These are phyloP conservation scores for Myiotriccus ornatus DNA, from an alignment of 2,797 vertebrate genomes.

Conservation along the genomic window DNA sequence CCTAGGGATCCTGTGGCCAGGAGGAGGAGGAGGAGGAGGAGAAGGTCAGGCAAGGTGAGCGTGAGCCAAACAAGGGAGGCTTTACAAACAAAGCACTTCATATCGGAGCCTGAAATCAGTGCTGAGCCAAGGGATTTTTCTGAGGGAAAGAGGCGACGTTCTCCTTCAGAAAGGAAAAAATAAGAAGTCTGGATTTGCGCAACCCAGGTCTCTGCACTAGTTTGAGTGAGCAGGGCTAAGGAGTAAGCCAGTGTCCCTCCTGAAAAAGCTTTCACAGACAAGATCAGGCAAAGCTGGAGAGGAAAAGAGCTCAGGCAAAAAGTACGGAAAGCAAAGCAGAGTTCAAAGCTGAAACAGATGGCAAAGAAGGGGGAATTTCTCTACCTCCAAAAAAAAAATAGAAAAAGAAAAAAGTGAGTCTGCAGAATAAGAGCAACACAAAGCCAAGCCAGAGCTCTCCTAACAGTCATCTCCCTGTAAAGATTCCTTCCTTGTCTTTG, in stretches of 20 bases:
- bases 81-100: slow-evolving; percentile 37
- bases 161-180: background rate
- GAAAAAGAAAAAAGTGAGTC: background rate
- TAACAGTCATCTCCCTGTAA: background rate
- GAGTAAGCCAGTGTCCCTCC: background rate
- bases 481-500: background rate
- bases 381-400: background rate
- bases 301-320: background rate
- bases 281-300: background rate
- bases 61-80: slow-evolving; percentile 10
- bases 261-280: background rate
- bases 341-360: background rate
- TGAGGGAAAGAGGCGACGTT: background rate
- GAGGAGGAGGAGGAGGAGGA: slow-evolving; percentile 3
- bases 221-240: background rate
- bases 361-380: background rate
- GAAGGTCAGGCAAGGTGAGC: slow-evolving; percentile 41
- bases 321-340: background rate
- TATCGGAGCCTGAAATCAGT: slow-evolving; percentile 15
- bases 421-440: background rate
- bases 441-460: background rate
- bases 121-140: slow-evolving; percentile 52
- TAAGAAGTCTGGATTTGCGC: background rate
- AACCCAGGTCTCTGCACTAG: background rate
- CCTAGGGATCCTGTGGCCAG: background rate